These are phyloP conservation scores for Nephrotoma flavescens DNA, from an alignment of 2,888 invertebrate genomes.

Conservation along the genomic window DNA sequence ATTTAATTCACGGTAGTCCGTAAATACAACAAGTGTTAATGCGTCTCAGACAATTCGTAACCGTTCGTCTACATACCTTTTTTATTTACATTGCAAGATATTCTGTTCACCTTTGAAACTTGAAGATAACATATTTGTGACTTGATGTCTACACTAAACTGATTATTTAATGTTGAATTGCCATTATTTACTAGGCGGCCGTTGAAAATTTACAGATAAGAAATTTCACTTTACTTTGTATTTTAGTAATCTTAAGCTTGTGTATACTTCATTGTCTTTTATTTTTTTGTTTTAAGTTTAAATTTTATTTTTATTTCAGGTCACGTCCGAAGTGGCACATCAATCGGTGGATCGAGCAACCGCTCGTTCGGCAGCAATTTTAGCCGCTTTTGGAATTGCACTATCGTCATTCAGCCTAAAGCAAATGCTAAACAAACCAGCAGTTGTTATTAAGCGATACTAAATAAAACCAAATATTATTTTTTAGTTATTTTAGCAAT, in stretches of 20 bases:
- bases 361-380: slow-evolving; percentile 39
- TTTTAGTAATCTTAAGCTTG: not conserved
- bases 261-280: not conserved
- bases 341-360: slow-evolving; percentile 36
- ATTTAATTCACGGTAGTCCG: not conserved
- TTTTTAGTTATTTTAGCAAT: not conserved
- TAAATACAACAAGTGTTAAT: not conserved
- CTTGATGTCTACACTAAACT: not conserved
- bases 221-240: not conserved
- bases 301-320: not conserved
- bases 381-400: slow-evolving; percentile 42
- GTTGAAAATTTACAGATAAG: not conserved
- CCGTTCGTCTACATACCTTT: not conserved
- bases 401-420: slow-evolving; percentile 47
- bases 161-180: not conserved
- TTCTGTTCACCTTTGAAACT: not conserved
- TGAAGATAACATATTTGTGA: not conserved
- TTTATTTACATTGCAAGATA: not conserved
- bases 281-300: not conserved
- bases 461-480: not conserved
- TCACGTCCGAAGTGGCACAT: slow-evolving; percentile 23
- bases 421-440: slow-evolving; percentile 35
- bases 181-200: not conserved
- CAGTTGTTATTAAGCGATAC: not conserved
- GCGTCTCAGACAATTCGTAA: not conserved